Conservation (phyloP, 2,113 vertebrate genomes). For the Oryzias curvinotus region DNA sequence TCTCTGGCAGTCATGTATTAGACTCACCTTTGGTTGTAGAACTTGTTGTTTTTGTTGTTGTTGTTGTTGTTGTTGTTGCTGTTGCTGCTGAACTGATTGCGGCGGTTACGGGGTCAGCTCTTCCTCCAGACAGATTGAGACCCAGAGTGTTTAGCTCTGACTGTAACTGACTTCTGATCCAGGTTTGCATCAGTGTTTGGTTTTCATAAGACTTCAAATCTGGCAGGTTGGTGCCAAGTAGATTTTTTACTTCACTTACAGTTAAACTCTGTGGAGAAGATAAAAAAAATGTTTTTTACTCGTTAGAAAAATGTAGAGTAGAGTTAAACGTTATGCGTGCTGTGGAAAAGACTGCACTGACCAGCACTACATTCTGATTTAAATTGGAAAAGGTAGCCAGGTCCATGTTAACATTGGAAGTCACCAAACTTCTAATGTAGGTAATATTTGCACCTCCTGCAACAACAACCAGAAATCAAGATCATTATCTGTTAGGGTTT, state of each 20-base stretch:
- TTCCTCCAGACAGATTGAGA: slow-evolving; percentile 48
- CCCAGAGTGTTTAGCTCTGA: slow-evolving; percentile 23
- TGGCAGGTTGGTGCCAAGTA: slow-evolving; percentile 62
- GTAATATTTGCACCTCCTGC: slow-evolving; percentile 46
- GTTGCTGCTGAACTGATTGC: background rate
- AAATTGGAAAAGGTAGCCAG: slow-evolving; percentile 53
- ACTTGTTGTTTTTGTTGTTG: background rate
- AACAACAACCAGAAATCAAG: background rate
- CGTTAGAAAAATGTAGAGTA: too few species aligned
- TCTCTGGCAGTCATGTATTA: background rate
- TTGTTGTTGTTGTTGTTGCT: background rate
- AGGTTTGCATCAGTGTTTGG: slow-evolving; percentile 31
- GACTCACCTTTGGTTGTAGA: slow-evolving; percentile 27
- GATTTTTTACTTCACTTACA: slow-evolving; percentile 52
- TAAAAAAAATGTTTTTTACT: too few species aligned
- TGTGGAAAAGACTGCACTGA: slow-evolving; percentile 37
- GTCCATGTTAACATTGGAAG: slow-evolving; percentile 67
- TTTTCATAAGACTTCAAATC: slow-evolving; percentile 63
- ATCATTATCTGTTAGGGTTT: background rate
- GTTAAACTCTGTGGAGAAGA: slow-evolving; percentile 49
- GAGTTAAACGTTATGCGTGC: too few species aligned
- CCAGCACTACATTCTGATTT: slow-evolving; percentile 48
- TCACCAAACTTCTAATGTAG: slow-evolving; percentile 26
- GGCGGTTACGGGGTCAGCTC: fast-evolving
- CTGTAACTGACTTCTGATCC: slow-evolving; percentile 47